Evolutionary conservation across 2,888 invertebrate species (phyloP).

Genomic region (Parnassius smintheus): DNA sequence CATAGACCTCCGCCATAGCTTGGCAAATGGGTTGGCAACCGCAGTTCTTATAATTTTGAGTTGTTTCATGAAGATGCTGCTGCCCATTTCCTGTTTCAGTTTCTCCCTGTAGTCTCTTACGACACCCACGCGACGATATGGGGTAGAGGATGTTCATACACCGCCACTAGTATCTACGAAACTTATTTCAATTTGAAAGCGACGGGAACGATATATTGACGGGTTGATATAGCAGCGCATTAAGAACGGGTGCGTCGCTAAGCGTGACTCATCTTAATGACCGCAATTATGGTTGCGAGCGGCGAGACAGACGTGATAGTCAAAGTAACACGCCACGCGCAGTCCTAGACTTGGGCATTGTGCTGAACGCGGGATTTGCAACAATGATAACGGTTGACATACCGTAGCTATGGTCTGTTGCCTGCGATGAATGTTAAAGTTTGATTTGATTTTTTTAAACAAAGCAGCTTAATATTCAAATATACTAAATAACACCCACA

Average conservation of each 20-base stretch:
- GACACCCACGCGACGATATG: no score
- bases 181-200: conserved; percentile 24
- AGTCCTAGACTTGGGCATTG: conserved; percentile 33
- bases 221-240: conserved; percentile 61
- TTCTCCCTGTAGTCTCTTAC: no score
- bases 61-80: not conserved
- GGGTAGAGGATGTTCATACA: no score
- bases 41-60: not conserved
- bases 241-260: conserved; percentile 63
- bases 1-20: no score
- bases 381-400: conserved; percentile 30
- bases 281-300: conserved; percentile 64
- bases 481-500: conserved; percentile 31
- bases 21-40: no score
- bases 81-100: no score
- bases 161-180: conserved; percentile 19
- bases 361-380: conserved; percentile 21
- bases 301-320: conserved; percentile 46
- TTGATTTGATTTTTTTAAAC: not conserved
- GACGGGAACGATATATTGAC: conserved; percentile 54
- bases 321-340: conserved; percentile 59
- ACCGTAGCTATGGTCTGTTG: conserved; percentile 25
- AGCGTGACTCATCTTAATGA: conserved; percentile 79
- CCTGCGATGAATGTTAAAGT: conserved; percentile 9
- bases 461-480: not conserved